Conservation (phyloP, 2,888 invertebrate genomes). For the Euplagia quadripunctaria region DNA sequence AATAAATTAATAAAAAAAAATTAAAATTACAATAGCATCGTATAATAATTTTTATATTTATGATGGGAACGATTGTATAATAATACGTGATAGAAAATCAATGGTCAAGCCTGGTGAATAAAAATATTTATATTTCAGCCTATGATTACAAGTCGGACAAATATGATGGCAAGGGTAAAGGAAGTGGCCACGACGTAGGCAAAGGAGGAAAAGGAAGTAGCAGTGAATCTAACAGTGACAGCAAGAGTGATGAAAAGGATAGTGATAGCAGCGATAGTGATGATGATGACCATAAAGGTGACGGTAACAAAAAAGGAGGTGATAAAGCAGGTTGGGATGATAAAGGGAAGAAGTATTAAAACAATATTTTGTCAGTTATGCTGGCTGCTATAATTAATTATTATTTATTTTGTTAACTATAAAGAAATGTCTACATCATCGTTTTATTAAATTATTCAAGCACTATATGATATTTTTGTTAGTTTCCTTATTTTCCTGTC, state of each 20-base stretch:
- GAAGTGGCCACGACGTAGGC: not conserved
- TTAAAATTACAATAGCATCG: too few species aligned
- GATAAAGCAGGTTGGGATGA: constrained; percentile 6
- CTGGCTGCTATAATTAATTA: not conserved
- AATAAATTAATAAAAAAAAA: too few species aligned
- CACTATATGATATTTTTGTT: too few species aligned
- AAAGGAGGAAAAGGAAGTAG: not conserved
- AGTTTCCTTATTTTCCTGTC: too few species aligned
- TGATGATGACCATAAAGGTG: not conserved
- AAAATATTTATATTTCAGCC: not conserved
- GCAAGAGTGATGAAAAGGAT: not conserved
- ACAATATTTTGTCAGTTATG: too few species aligned
- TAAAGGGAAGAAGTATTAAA: constrained; percentile 10
- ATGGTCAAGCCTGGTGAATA: too few species aligned
- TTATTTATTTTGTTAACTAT: too few species aligned
- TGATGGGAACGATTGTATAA: too few species aligned
- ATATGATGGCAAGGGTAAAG: not conserved
- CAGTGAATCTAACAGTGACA: not conserved
- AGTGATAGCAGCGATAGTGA: not conserved
- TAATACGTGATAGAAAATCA: too few species aligned
- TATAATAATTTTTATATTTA: too few species aligned
- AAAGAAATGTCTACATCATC: too few species aligned
- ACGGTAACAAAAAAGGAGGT: not conserved
- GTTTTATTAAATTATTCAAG: too few species aligned
- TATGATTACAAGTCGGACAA: not conserved